phyloP scores from a whole-genome alignment of 2,113 vertebrate species.

The Oplegnathus fasciatus region DNA sequence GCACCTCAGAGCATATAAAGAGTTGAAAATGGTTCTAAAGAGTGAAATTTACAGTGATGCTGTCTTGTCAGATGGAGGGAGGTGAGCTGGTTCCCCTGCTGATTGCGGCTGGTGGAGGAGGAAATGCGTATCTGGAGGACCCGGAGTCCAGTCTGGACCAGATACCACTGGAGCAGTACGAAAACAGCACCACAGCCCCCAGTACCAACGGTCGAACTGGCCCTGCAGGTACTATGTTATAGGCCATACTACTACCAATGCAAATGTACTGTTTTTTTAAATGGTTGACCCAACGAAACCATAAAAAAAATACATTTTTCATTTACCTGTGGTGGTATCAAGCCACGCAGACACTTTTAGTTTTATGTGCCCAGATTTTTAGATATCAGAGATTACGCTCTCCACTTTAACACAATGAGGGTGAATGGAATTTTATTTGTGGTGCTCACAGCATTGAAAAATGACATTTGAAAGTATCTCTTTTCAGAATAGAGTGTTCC shows the following conservation, averaged over 20 bases:
- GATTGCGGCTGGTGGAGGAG: conserved; percentile 93
- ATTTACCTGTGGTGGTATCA: not conserved
- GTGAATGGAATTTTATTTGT: not conserved
- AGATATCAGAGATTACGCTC: not conserved
- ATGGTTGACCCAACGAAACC: not conserved
- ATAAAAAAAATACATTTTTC: not conserved
- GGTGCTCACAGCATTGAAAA: not conserved
- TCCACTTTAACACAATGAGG: not conserved
- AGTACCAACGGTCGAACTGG: conserved; percentile 87
- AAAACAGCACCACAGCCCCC: conserved; percentile 84
- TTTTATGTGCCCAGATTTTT: not conserved
- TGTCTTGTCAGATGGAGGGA: conserved; percentile 82
- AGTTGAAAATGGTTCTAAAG: not conserved
- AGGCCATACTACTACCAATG: not conserved
- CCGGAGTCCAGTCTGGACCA: conserved; percentile 82
- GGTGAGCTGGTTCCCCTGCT: conserved; percentile 88
- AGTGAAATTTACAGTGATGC: not conserved
- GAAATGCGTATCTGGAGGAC: conserved; percentile 90
- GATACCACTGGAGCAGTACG: conserved; percentile 86
- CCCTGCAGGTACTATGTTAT: conserved; percentile 79
- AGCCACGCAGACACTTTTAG: too few relatives aligned
- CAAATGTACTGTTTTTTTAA: not conserved
- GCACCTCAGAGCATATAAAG: too few relatives aligned
- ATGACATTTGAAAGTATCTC: not conserved
- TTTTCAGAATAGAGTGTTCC: not conserved